phyloP scores from a whole-genome alignment of 2,113 vertebrate genomes.

The Cinclus mexicanus region DNA sequence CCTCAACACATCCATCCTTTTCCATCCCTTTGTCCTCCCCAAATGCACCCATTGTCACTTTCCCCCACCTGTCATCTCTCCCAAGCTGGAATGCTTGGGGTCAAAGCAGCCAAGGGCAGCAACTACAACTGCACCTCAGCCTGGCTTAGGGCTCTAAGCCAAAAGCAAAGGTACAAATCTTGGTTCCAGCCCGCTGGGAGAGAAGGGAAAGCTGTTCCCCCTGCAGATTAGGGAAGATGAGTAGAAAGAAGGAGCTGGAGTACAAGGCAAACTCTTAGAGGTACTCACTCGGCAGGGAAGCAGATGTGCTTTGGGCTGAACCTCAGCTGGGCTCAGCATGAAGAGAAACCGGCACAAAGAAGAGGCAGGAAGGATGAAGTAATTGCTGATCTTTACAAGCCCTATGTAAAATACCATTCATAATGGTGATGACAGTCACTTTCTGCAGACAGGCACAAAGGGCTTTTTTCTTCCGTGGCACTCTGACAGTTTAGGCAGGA shows the following conservation, averaged over 20 bases:
- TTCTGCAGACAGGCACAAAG: slow-evolving; percentile 51
- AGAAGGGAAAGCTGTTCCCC: background rate
- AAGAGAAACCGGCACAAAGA: background rate
- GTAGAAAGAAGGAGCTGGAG: background rate
- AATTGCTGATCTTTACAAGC: slow-evolving; percentile 50
- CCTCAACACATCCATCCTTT: background rate
- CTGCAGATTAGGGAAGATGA: background rate
- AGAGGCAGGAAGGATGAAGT: slow-evolving; percentile 62
- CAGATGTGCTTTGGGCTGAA: background rate
- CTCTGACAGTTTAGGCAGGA: slow-evolving; percentile 58
- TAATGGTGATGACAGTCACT: slow-evolving; percentile 49
- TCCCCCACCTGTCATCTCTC: background rate
- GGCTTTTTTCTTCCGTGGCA: slow-evolving; percentile 51
- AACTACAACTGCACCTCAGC: background rate
- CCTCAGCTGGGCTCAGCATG: background rate
- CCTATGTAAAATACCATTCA: slow-evolving; percentile 63
- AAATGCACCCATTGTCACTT: background rate
- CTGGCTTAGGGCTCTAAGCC: background rate
- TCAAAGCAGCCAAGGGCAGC: rapidly evolving
- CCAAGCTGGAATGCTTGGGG: background rate
- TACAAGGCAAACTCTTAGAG: background rate
- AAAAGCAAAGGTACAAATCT: background rate
- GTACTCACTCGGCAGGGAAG: background rate
- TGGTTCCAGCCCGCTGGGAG: background rate
- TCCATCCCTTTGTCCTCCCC: background rate